Evolutionary conservation across 2,888 invertebrate genomes (phyloP).

Genomic region (Drosophila hawaiiensis): DNA sequence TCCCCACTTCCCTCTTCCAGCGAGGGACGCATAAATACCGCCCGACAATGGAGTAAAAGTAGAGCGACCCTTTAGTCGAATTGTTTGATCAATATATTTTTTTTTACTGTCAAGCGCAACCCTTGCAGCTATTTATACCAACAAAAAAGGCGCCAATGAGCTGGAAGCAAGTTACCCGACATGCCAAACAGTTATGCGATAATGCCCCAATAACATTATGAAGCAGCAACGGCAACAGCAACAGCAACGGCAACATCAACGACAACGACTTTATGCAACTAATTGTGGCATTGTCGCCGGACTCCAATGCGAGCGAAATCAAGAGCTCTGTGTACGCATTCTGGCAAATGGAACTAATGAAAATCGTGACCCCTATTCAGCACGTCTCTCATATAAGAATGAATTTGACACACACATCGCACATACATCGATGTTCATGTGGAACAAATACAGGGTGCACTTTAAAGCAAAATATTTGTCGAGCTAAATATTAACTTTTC

Average conservation of each 20-base stretch:
- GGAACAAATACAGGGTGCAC: constrained; percentile 30
- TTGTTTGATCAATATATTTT: constrained; percentile 82
- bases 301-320: constrained; percentile 20
- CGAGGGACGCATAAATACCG: constrained; percentile 32
- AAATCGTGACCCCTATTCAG: constrained; percentile 81
- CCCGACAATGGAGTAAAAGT: constrained; percentile 28
- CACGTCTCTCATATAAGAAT: constrained; percentile 35
- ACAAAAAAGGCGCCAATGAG: constrained; percentile 55
- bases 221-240: constrained; percentile 24
- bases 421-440: background rate
- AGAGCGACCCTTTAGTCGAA: constrained; percentile 43
- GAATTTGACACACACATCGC: constrained; percentile 9
- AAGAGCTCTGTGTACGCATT: constrained; percentile 29
- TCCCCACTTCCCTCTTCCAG: background rate
- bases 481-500: background rate
- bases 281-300: constrained; percentile 74
- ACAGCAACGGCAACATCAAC: constrained; percentile 3
- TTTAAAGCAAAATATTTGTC: background rate
- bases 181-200: constrained; percentile 48
- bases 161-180: constrained; percentile 41
- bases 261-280: constrained; percentile 66
- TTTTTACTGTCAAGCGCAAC: constrained; percentile 31
- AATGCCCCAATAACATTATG: constrained; percentile 54
- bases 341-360: constrained; percentile 77
- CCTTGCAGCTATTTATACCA: constrained; percentile 58